phyloP scores from a whole-genome alignment of 2,888 invertebrate genomes.

The Steinernema scapterisci region DNA sequence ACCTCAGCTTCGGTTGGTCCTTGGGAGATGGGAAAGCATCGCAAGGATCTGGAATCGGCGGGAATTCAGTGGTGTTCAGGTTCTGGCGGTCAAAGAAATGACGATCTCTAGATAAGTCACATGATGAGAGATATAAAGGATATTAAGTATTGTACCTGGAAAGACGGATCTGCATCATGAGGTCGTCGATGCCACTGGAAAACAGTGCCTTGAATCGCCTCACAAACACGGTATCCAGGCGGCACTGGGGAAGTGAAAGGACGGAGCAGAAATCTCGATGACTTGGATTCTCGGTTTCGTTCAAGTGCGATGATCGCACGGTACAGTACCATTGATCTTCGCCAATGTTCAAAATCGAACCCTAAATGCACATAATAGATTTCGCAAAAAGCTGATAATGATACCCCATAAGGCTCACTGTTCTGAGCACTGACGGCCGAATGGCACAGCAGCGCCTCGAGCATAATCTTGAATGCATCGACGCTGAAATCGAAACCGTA shows the following conservation, averaged over 20 bases:
- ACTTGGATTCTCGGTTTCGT: background rate
- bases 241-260: too few species aligned
- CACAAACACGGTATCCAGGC: background rate
- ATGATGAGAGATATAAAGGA: background rate
- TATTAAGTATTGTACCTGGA: background rate
- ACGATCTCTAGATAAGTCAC: background rate
- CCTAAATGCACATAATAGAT: too few species aligned
- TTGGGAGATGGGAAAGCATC: background rate
- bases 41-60: background rate
- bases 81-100: conserved; percentile 13
- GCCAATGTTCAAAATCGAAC: background rate
- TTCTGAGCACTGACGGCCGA: background rate
- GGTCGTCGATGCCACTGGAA: background rate
- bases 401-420: background rate
- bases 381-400: background rate
- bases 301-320: background rate
- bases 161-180: background rate
- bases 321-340: conserved; percentile 1
- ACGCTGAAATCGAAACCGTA: background rate
- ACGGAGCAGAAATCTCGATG: too few species aligned
- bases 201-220: background rate
- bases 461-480: background rate
- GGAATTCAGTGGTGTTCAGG: background rate
- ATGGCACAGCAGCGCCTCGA: background rate
- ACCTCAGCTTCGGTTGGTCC: background rate